Evolutionary conservation across 2,888 invertebrate species (phyloP), one percentile per base, ranked within the genome.

Genomic region (Halictus quadricinctus): DNA sequence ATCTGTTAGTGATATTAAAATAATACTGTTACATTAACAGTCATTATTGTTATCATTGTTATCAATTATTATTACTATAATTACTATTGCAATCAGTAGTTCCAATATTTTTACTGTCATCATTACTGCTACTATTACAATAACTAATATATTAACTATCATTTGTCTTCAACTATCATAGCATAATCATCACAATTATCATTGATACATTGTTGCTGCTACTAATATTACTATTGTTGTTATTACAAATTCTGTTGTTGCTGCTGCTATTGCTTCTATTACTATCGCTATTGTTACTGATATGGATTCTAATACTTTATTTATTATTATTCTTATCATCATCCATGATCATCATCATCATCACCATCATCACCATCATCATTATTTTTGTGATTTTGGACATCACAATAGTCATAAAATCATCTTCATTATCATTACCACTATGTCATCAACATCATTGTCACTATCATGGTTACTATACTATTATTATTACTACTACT

Each of bases 301-400:
- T 77, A 73, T 79, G 48, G 41, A 72, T 66, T 80, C 50, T 36
- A 54, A 54, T 77, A 64, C 74, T 81, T 81, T 84, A 82, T 84
- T 82, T 86, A 90, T 88, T 88, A 89, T 80, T 82, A 90, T 90
- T 90, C 29, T 29, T 36, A 36, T 3, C 36, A 90, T 91, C 89
- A 73, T 50, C 36, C 41, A 64, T 46, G 70, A 72, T 70, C 10
- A 21, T 73, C 25, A 64, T 46, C 21, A 36, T 66, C 36, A 41
- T 50, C 72, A 69, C 64, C 18, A 29, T 73, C 7, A n/a, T 64
- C 60, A 60, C 36, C 15, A 2, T 21, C 36, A 25, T 69, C 77
- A 72, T 72, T 13, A 21, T 74, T 69, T 50, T 58, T 18, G 58
- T 58, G 6, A 41, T 82, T 7, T 58, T 79, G 48, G 48, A 15